Base-by-base conservation (phyloP, 2,113 vertebrate species). In the Deroptyus accipitrinus region DNA sequence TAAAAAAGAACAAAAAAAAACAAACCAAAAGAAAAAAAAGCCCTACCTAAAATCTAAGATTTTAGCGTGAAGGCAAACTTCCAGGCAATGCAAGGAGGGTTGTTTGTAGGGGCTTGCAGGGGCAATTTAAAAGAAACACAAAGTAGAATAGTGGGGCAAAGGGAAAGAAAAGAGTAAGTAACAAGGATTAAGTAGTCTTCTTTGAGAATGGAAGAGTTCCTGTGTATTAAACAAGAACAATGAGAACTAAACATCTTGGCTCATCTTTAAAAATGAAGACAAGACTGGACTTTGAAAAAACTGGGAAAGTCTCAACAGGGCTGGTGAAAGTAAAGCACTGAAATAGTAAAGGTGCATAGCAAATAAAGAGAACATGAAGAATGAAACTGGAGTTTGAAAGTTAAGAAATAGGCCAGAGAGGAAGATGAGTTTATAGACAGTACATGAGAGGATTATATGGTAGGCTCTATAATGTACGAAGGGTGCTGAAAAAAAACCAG, bases 251-350 rank as follows among this genome's bases (percentile, higher is more conserved):
- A 69, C 10, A 5, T 77, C 28, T 73, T 88, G 15, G 9, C 22
- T 79, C 10, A n/a, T 55, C 35, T 66, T 76, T 24, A 61, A 41
- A 78, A 68, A 27, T 41, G 28, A 66, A 87, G 46, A 10, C 24
- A 42, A 42, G 20, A 30, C 3, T 39, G 67, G 33, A 79, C 48
- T 80, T 95, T 37, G 35, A 68, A 59, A 59, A 59, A 35, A 35
- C 89, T 78, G 42, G 81, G 35, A 51, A 84, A 68, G 48, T 28
- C 66, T 89, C 11, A 8, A 41, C 28, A 55, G 74, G 4, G 42
- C 75, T 39, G 22, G 16, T 42, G 35, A 17, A 51, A 35, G 44
- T 52, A 39, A 44, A 74, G 17, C 78, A 62, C 27, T 0, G 0
- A 16, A 23, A 22, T 14, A 61, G 6, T 54, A n/a, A 48, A 24